These are phyloP conservation scores for Chrosomus eos DNA, from an alignment of 2,797 vertebrate genomes.

Conservation along the genomic window DNA sequence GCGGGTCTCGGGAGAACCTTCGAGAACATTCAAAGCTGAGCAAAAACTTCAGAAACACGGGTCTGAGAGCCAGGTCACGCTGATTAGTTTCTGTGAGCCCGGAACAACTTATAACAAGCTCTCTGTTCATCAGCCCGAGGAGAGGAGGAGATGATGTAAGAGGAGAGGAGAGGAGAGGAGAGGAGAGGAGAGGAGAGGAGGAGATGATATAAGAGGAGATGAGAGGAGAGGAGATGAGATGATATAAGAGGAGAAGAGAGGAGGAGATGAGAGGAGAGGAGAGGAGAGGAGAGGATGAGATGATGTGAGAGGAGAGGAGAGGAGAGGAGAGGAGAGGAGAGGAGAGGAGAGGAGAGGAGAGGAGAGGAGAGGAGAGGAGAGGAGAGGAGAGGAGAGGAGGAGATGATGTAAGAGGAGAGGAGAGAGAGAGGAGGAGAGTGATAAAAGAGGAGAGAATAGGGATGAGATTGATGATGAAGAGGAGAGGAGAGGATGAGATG, in stretches of 20 bases:
- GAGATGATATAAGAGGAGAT: rapidly evolving
- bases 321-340: not conserved
- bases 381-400: not conserved
- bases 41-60: constrained; percentile 57
- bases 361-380: not conserved
- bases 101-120: constrained; percentile 67
- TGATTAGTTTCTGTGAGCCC: constrained; percentile 77
- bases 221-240: rapidly evolving
- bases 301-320: not conserved
- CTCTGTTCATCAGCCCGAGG: constrained; percentile 69
- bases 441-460: too few relatives aligned
- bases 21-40: constrained; percentile 69
- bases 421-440: too few relatives aligned
- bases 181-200: not conserved
- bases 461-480: too few relatives aligned
- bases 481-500: too few relatives aligned
- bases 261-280: not conserved
- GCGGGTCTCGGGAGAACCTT: constrained; percentile 65
- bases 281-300: not conserved
- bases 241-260: too few relatives aligned
- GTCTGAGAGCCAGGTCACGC: constrained; percentile 67
- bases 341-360: rapidly evolving
- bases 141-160: not conserved
- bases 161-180: not conserved
- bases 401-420: constrained; percentile 12